These are phyloP conservation scores for Petrolisthes manimaculis DNA, from an alignment of 2,888 invertebrate species.

Conservation along the genomic window DNA sequence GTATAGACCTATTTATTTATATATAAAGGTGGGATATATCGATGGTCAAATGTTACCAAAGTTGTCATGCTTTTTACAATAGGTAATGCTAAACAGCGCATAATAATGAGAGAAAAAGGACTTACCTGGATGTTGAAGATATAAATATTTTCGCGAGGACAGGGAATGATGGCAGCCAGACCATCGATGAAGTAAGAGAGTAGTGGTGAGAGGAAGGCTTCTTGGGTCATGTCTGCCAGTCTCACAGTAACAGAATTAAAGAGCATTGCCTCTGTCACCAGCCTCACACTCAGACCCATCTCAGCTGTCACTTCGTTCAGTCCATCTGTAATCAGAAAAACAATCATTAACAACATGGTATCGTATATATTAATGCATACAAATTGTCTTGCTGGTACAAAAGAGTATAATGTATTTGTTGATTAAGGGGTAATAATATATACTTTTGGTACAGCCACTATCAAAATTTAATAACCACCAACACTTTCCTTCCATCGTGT, in stretches of 20 bases:
- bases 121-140: constrained; percentile 86
- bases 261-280: constrained; percentile 94
- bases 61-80: too few relatives aligned
- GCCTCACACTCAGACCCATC: constrained; percentile 89
- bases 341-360: background rate
- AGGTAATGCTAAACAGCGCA: too few relatives aligned
- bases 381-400: too few relatives aligned
- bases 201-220: constrained; percentile 89
- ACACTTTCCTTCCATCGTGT: too few relatives aligned
- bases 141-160: constrained; percentile 91
- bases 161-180: constrained; percentile 90
- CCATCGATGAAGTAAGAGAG: constrained; percentile 90
- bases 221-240: constrained; percentile 91
- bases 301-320: constrained; percentile 93
- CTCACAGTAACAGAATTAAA: constrained; percentile 94
- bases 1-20: too few relatives aligned
- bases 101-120: too few relatives aligned
- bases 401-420: too few relatives aligned
- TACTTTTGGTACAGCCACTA: too few relatives aligned
- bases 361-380: background rate
- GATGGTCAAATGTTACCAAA: too few relatives aligned
- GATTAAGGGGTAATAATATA: too few relatives aligned
- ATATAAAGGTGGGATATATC: too few relatives aligned
- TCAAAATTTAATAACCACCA: too few relatives aligned
- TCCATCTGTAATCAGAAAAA: constrained; percentile 77